Evolutionary conservation across 2,797 vertebrate genomes (phyloP).

Genomic region (Denticeps clupeoides): DNA sequence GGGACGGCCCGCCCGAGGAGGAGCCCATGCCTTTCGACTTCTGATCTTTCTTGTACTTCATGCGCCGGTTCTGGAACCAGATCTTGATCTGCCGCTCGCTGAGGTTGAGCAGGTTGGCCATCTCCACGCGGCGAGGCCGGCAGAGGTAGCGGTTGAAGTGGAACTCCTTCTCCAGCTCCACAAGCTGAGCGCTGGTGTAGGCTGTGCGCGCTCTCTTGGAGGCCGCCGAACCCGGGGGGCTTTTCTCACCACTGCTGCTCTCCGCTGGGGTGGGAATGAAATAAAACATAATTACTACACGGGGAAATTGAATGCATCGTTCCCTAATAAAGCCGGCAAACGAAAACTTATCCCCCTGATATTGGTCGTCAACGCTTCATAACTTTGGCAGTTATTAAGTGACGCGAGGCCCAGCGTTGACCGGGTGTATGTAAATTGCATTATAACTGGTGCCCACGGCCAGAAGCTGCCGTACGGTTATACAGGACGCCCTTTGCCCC

Average conservation of each 20-base stretch:
- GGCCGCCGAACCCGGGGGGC: slow-evolving; percentile 82
- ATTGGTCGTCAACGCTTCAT: slow-evolving; percentile 87
- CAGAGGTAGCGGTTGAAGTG: slow-evolving; percentile 97
- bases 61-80: slow-evolving; percentile 95
- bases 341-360: slow-evolving; percentile 62
- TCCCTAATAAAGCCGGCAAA: slow-evolving; percentile 78
- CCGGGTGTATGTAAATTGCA: slow-evolving; percentile 85
- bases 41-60: slow-evolving; percentile 98
- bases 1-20: slow-evolving; percentile 85
- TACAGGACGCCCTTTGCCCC: neutral
- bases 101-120: slow-evolving; percentile 94
- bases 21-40: slow-evolving; percentile 90
- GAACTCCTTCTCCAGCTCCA: slow-evolving; percentile 81
- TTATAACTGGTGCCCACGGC: slow-evolving; percentile 59
- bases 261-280: slow-evolving; percentile 72
- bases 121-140: slow-evolving; percentile 87
- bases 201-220: slow-evolving; percentile 93
- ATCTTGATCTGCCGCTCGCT: slow-evolving; percentile 97
- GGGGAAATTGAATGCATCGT: slow-evolving; percentile 79
- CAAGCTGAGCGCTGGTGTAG: slow-evolving; percentile 93
- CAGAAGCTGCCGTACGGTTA: slow-evolving; percentile 27
- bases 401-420: slow-evolving; percentile 66
- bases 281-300: slow-evolving; percentile 78
- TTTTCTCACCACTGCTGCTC: slow-evolving; percentile 83
- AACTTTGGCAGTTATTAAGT: slow-evolving; percentile 97